These are phyloP conservation scores for Drosophila seclusa DNA, from an alignment of 2,888 invertebrate species.

Conservation along the genomic window DNA sequence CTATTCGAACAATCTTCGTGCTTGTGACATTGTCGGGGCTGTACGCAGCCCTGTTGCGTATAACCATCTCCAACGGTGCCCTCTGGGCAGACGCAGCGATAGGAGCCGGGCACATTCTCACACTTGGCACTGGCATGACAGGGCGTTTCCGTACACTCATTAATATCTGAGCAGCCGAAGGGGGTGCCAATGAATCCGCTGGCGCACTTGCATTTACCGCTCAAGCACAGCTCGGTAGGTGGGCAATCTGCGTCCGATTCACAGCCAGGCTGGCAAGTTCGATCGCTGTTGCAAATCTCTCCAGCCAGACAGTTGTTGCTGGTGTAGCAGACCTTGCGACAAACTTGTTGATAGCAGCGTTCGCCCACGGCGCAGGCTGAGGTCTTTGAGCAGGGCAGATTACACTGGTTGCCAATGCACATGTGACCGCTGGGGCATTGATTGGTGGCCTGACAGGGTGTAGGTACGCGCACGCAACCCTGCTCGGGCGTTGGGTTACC, in stretches of 20 bases:
- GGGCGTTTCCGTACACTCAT: constrained; percentile 91
- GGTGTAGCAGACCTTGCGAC: constrained; percentile 94
- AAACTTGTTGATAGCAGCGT: constrained; percentile 91
- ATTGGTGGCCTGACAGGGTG: constrained; percentile 87
- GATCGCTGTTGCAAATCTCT: constrained; percentile 92
- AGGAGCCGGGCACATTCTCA: constrained; percentile 92
- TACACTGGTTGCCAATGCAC: constrained; percentile 92
- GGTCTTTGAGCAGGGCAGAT: constrained; percentile 91
- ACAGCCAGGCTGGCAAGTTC: constrained; percentile 93
- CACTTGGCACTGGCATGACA: constrained; percentile 93
- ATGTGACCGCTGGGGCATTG: constrained; percentile 92
- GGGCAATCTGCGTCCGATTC: constrained; percentile 92
- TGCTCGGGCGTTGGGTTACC: constrained; percentile 95
- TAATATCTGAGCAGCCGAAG: constrained; percentile 91
- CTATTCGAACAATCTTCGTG: constrained; percentile 91
- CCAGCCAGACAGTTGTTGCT: constrained; percentile 96
- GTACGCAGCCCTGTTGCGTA: constrained; percentile 90
- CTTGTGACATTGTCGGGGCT: constrained; percentile 91
- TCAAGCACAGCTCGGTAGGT: constrained; percentile 91
- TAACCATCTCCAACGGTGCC: constrained; percentile 91
- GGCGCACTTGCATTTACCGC: constrained; percentile 91
- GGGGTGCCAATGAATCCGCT: constrained; percentile 90
- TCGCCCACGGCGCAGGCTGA: constrained; percentile 93
- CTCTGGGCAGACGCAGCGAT: constrained; percentile 91
- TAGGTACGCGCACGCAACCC: constrained; percentile 94